Evolutionary conservation across 1,140 invertebrate species (phyloP).

Genomic region (Portunus trituberculatus): DNA sequence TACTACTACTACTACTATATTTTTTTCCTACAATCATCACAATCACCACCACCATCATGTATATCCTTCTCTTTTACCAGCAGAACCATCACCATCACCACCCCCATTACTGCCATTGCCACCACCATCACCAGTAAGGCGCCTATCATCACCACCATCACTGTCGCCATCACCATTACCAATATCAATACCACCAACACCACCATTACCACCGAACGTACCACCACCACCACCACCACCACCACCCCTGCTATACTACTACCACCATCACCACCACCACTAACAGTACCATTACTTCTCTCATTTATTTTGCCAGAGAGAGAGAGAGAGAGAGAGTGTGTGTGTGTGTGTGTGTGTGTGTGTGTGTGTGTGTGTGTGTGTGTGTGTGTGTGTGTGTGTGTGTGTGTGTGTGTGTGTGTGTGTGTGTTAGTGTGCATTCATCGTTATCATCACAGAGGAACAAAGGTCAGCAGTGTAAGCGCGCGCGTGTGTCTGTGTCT

Average conservation of each 20-base stretch:
- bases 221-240: not conserved
- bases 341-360: too few species aligned
- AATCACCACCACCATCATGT: not conserved
- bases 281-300: not conserved
- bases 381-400: too few species aligned
- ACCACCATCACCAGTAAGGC: too few species aligned
- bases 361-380: too few species aligned
- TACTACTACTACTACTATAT: not conserved
- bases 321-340: not conserved
- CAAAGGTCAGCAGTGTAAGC: not conserved
- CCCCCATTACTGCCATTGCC: not conserved
- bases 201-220: not conserved
- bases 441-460: too few species aligned
- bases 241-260: not conserved
- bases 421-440: too few species aligned
- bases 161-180: not conserved
- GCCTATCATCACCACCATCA: not conserved
- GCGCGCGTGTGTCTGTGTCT: not conserved
- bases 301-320: not conserved
- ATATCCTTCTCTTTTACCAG: not conserved
- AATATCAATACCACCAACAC: not conserved
- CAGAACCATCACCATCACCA: slow-evolving; percentile 10
- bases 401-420: too few species aligned
- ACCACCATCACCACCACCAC: not conserved
- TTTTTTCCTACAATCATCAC: not conserved